Evolutionary conservation across 2,797 vertebrate genomes (phyloP).

Genomic region (Dryobates pubescens): DNA sequence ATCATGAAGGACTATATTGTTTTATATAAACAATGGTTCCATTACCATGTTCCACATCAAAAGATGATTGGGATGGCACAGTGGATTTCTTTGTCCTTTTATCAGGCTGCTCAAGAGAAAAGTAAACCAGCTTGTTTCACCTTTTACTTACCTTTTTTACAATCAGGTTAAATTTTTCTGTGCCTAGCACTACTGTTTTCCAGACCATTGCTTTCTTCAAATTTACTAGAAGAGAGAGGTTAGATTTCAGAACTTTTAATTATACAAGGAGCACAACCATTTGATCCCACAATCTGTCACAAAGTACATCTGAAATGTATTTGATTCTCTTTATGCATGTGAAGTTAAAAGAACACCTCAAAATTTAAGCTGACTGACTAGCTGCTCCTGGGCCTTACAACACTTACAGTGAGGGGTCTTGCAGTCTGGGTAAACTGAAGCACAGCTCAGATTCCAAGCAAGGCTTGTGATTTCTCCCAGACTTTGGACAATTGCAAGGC

Average conservation of each 20-base stretch:
- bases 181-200: constrained; percentile 75
- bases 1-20: not conserved
- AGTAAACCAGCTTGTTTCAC: not conserved
- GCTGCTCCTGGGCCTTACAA: too few species aligned
- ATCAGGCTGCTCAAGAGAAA: not conserved
- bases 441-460: too few species aligned
- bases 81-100: not conserved
- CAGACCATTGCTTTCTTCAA: constrained; percentile 72
- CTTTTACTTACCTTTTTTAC: constrained; percentile 27
- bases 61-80: not conserved
- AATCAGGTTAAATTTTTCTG: constrained; percentile 73
- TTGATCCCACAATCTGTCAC: not conserved
- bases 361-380: not conserved
- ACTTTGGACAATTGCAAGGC: too few species aligned
- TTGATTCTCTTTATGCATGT: not conserved
- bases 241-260: not conserved
- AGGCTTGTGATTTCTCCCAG: too few species aligned
- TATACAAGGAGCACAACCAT: not conserved
- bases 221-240: constrained; percentile 73
- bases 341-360: not conserved
- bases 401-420: too few species aligned
- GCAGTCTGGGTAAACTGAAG: too few species aligned
- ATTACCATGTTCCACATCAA: not conserved
- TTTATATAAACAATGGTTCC: not conserved
- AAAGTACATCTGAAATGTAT: not conserved